Conservation (phyloP, 2,888 invertebrate genomes). For the Strigamia transsilvanica region DNA sequence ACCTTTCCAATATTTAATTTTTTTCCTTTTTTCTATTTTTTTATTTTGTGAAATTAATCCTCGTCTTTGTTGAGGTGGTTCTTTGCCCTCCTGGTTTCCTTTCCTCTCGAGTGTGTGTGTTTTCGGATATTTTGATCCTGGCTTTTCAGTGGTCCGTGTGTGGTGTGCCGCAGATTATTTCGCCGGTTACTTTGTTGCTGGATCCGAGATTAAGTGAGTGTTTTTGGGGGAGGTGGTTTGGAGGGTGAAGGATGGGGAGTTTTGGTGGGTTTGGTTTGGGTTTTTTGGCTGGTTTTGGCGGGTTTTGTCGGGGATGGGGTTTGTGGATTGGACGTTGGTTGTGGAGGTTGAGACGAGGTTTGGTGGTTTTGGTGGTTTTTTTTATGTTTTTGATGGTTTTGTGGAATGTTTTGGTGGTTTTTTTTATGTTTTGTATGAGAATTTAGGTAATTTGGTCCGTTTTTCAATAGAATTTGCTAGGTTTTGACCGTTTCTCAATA, state of each 20-base stretch:
- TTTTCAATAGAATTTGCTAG: not conserved
- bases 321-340: too few species aligned
- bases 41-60: not conserved
- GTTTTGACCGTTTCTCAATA: too few species aligned
- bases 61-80: not conserved
- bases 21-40: not conserved
- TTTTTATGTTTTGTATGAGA: not conserved
- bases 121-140: conserved; percentile 47
- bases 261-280: too few species aligned
- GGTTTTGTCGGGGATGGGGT: too few species aligned
- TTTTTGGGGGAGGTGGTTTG: too few species aligned
- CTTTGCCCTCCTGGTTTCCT: conserved; percentile 26
- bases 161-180: conserved; percentile 22
- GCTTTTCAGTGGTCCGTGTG: conserved; percentile 36
- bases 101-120: not conserved
- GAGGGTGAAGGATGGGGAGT: too few species aligned
- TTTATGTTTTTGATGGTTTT: not conserved
- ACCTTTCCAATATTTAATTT: not conserved
- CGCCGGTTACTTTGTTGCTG: not conserved
- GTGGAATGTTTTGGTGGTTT: not conserved
- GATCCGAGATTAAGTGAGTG: conserved; percentile 1
- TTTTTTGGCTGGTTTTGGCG: too few species aligned
- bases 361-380: not conserved
- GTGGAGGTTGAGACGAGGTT: too few species aligned
- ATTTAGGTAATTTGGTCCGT: not conserved